Evolutionary conservation across 2,797 vertebrate genomes (phyloP), one percentile per base, ranked within the genome.

Genomic region (Spinibarbus caldwelli): DNA sequence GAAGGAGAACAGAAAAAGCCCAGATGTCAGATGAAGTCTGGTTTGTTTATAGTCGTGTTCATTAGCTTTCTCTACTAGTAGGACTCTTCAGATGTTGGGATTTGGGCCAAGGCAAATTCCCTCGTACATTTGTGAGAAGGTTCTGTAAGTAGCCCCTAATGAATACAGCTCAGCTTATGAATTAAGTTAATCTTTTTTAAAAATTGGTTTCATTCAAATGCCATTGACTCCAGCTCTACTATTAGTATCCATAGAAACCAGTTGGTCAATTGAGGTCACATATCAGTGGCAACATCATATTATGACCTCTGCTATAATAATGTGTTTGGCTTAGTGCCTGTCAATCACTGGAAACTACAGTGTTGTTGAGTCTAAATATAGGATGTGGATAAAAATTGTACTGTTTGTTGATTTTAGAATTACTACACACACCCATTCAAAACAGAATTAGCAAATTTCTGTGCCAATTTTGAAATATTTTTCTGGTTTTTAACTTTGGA

Each of bases 51-150:
- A 75, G 80, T 73, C 52, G 17, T 43, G 19, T 52, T 86, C 64
- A 84, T 89, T 86, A 64, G 75, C 76, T 84, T 88, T 49, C 21
- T 82, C 29, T 76, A 79, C 38, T 80, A 83, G 43, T 82, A 87
- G 52, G 38, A 59, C 75, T 81, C 41, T 0, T 41, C 77, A 70
- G 71, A 64, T 49, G 73, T 23, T 19, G 9, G n/a, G 36, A 78
- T 78, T 41, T 43, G 52, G 34, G 52, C 52, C 67, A 85, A 29
- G 41, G 17, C 64, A 5, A 43, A 62, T 62, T 62, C n/a, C 54
- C 76, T 78, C n/a, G 1, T 43, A 78, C 54, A 43, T 78, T 62
- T 62, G 23, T 59, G 14, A 41, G 52, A 59, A 17, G 75, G 75
- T 59, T 78, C 23, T 78, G 36, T 62, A 62, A 62, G 54, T 41